phyloP scores from a whole-genome alignment of 1,140 invertebrate genomes.

The Drosophila ercepeae region DNA sequence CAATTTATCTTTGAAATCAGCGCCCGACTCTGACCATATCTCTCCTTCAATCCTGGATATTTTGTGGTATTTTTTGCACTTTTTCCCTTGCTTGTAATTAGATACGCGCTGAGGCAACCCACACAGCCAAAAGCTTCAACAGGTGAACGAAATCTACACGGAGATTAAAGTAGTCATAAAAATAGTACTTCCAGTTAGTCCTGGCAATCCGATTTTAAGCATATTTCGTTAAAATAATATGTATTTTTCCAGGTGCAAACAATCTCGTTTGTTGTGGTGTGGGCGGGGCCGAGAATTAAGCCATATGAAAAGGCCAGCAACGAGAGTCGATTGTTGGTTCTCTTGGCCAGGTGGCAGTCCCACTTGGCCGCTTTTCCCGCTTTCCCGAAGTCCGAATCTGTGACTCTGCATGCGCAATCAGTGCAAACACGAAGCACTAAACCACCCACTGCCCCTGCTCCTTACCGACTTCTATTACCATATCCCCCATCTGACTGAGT shows the following conservation, averaged over 20 bases:
- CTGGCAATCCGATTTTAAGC: no score
- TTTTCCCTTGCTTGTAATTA: conserved; percentile 67
- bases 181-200: no score
- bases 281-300: conserved; percentile 42
- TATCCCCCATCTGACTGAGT: neutral
- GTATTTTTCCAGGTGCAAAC: conserved; percentile 8
- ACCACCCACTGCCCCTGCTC: neutral
- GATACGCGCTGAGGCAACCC: conserved; percentile 63
- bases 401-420: conserved; percentile 80
- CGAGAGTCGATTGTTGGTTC: conserved; percentile 13
- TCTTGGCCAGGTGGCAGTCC: conserved; percentile 6
- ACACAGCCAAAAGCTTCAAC: conserved; percentile 34
- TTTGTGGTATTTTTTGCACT: conserved; percentile 31
- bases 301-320: conserved; percentile 34
- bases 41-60: conserved; percentile 38
- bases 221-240: no score
- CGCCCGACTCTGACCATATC: conserved; percentile 36
- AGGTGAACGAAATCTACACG: conserved; percentile 32
- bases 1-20: conserved; percentile 82
- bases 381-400: conserved; percentile 46
- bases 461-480: neutral
- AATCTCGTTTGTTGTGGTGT: conserved; percentile 20
- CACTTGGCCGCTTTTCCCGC: conserved; percentile 25
- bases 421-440: conserved; percentile 51
- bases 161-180: no score